A percentile compares a stretch with the other conserved stretches of the same genome.
Evolutionary conservation across 2,113 vertebrate species (phyloP).

Genomic region (Pelvicachromis taeniatus): DNA sequence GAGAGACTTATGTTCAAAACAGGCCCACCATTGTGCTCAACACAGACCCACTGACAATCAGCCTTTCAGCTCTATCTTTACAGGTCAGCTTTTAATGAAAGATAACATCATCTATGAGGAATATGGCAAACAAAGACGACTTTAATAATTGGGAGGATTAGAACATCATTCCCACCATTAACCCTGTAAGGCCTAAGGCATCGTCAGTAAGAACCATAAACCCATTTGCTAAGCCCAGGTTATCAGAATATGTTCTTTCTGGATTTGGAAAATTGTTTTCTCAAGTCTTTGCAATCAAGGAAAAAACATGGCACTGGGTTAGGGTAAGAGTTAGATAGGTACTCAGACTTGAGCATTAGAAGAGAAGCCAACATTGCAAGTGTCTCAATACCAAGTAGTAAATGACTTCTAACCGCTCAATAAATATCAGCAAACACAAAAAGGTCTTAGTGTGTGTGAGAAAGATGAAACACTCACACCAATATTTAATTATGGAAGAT

Average conservation of each 20-base stretch:
- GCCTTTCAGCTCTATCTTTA: neutral
- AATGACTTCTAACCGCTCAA: neutral
- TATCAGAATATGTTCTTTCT: neutral
- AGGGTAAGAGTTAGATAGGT: neutral
- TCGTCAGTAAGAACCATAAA: neutral
- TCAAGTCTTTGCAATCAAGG: neutral
- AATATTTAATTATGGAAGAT: neutral
- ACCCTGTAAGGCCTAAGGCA: neutral
- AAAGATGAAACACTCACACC: neutral
- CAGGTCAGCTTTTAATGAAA: neutral
- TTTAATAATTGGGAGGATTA: neutral
- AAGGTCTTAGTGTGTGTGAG: neutral
- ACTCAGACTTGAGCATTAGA: neutral
- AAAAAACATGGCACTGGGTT: neutral
- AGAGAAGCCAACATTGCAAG: too few relatives aligned
- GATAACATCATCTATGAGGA: neutral
- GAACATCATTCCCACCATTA: neutral
- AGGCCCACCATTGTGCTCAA: neutral
- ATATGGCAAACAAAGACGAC: neutral
- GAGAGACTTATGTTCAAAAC: neutral
- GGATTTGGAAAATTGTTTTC: neutral
- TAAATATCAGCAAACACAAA: neutral
- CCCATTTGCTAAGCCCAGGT: neutral
- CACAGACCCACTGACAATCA: neutral
- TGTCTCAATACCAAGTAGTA: neutral